Conservation (phyloP, 2,888 invertebrate species). For the Apodemia mormo region DNA sequence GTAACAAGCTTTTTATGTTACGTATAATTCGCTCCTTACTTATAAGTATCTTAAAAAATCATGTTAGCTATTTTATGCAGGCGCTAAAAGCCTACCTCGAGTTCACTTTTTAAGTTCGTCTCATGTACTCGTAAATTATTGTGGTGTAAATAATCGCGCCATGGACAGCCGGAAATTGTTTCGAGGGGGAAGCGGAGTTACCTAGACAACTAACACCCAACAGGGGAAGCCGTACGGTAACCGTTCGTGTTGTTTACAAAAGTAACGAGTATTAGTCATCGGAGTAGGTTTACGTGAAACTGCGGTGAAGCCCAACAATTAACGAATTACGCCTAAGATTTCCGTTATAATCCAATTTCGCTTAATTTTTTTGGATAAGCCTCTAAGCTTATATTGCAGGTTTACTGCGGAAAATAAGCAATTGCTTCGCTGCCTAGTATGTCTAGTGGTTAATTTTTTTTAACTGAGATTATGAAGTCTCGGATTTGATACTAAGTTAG, state of each 20-base stretch:
- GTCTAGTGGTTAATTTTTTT: background rate
- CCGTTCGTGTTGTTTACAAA: constrained; percentile 35
- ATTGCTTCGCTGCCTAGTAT: background rate
- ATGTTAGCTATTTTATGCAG: background rate
- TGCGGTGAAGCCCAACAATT: constrained; percentile 6
- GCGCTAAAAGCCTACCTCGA: constrained; percentile 9
- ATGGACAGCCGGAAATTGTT: constrained; percentile 71
- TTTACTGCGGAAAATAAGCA: background rate
- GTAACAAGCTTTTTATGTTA: no score
- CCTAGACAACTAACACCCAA: constrained; percentile 67
- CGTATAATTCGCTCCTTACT: no score
- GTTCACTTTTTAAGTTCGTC: constrained; percentile 33
- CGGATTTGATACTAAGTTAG: background rate
- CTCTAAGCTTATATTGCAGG: background rate
- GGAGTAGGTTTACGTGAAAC: background rate
- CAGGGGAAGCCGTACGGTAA: constrained; percentile 63
- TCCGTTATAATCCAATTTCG: constrained; percentile 22
- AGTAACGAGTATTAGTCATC: constrained; percentile 37
- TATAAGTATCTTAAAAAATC: constrained; percentile 5
- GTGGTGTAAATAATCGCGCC: constrained; percentile 31
- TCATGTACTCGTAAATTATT: constrained; percentile 29
- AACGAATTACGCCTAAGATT: constrained; percentile 6
- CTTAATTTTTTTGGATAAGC: constrained; percentile 12
- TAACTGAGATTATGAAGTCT: background rate
- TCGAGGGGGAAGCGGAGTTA: constrained; percentile 54